Percentiles rank a stretch among this genome's conserved stretches.
These are phyloP conservation scores for Aurelia aurita complex sp. Pacific DNA, from an alignment of 30 jellyfish, hydroid and myxozoan species.

Conservation along the genomic window DNA sequence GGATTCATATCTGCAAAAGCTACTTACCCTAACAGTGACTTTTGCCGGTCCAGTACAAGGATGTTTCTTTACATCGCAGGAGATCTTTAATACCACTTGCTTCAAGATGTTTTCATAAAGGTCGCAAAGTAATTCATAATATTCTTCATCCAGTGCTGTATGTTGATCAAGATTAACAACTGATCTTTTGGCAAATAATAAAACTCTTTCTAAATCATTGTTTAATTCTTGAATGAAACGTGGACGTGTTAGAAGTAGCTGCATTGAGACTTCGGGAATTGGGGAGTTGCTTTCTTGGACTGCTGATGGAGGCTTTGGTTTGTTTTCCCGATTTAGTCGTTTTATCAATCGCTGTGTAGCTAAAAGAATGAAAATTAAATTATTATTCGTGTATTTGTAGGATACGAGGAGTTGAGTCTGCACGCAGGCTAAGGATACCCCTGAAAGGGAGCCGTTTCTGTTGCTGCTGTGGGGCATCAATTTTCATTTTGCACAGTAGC, in stretches of 20 bases:
- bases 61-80: slow-evolving; percentile 67
- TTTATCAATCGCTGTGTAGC: slow-evolving; percentile 71
- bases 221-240: slow-evolving; percentile 71
- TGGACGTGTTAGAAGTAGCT: slow-evolving; percentile 75
- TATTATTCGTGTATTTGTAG: too few relatives aligned
- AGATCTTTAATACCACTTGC: slow-evolving; percentile 39
- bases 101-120: slow-evolving; percentile 48
- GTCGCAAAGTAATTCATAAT: slow-evolving; percentile 61
- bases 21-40: slow-evolving; percentile 52
- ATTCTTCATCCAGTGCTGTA: slow-evolving; percentile 79
- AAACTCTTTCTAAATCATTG: slow-evolving; percentile 66
- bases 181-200: slow-evolving; percentile 66
- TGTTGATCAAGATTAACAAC: slow-evolving; percentile 60
- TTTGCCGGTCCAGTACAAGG: slow-evolving; percentile 82
- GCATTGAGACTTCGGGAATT: slow-evolving; percentile 67
- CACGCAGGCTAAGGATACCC: too few relatives aligned
- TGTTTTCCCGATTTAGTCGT: slow-evolving; percentile 53
- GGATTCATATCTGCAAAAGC: too few relatives aligned
- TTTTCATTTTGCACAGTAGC: too few relatives aligned
- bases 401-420: too few relatives aligned
- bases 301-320: slow-evolving; percentile 57
- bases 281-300: slow-evolving; percentile 55
- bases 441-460: too few relatives aligned
- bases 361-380: slow-evolving; percentile 4
- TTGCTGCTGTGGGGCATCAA: too few relatives aligned